Conservation (phyloP, 2,113 vertebrate genomes). For the Brachirus orientalis region DNA sequence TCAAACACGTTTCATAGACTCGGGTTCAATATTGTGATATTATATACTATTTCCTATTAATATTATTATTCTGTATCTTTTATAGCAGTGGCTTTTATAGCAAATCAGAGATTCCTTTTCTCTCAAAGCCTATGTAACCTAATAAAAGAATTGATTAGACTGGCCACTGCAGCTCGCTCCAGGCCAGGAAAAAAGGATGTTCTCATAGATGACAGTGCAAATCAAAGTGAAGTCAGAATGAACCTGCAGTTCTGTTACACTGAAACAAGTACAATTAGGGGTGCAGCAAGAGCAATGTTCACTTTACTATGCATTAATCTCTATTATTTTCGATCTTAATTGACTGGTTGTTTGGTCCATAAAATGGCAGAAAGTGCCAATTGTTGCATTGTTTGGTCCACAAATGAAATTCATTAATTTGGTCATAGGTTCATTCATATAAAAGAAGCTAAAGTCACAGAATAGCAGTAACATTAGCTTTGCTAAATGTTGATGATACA, state of each 20-base stretch:
- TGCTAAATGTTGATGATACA: too few species aligned
- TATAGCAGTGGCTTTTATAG: slow-evolving; percentile 34
- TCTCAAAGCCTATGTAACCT: slow-evolving; percentile 48
- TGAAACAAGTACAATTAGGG: slow-evolving; percentile 18
- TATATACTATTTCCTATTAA: too few species aligned
- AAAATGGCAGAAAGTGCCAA: too few species aligned
- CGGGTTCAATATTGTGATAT: slow-evolving; percentile 9
- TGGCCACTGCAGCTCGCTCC: slow-evolving; percentile 37
- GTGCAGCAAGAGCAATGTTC: too few species aligned
- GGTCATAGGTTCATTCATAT: too few species aligned
- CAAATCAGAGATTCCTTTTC: slow-evolving; percentile 37
- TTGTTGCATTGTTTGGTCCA: too few species aligned
- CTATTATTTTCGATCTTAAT: too few species aligned
- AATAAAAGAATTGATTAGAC: slow-evolving; percentile 59
- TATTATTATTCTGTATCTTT: slow-evolving; percentile 36
- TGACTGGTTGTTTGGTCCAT: too few species aligned
- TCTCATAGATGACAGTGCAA: slow-evolving; percentile 26
- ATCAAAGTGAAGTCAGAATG: slow-evolving; percentile 4
- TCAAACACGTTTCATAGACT: slow-evolving; percentile 39
- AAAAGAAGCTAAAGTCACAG: too few species aligned
- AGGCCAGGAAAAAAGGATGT: slow-evolving; percentile 26
- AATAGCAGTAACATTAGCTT: too few species aligned
- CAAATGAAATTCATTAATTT: too few species aligned
- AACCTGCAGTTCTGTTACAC: slow-evolving; percentile 23
- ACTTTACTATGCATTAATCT: too few species aligned